Conservation (phyloP, 1,140 invertebrate genomes). For the Caenorhabditis briggsae region DNA sequence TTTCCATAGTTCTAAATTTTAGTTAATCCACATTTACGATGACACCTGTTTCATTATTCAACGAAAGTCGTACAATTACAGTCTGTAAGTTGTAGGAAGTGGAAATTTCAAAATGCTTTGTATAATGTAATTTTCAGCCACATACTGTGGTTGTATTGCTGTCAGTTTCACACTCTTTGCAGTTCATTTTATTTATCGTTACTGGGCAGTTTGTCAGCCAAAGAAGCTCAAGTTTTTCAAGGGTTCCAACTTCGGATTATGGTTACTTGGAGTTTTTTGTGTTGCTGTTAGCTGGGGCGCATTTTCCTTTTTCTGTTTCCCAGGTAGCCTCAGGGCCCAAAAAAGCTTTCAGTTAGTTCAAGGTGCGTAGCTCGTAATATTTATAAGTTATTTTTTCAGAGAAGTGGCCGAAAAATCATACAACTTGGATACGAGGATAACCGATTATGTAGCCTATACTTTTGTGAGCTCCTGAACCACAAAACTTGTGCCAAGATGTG, state of each 20-base stretch:
- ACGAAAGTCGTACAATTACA: not conserved
- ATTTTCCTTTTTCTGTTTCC: not conserved
- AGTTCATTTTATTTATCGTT: not conserved
- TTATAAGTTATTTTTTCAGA: not conserved
- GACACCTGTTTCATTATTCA: constrained; percentile 6
- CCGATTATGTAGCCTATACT: not conserved
- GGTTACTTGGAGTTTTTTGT: not conserved
- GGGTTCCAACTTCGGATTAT: not conserved
- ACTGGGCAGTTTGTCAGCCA: not conserved
- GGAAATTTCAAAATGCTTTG: not conserved
- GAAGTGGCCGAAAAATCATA: not conserved
- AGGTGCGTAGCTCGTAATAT: not conserved
- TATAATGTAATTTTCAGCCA: not conserved
- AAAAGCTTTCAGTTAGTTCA: not conserved
- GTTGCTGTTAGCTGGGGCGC: not conserved
- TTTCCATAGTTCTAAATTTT: too few relatives aligned
- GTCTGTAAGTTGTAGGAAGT: not conserved
- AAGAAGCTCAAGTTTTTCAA: not conserved
- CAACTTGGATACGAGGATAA: not conserved
- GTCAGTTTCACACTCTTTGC: not conserved
- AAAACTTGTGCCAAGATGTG: not conserved
- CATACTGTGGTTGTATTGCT: not conserved
- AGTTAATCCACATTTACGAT: constrained; percentile 1
- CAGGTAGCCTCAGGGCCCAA: not conserved
- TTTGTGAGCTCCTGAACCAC: not conserved